Conservation (phyloP, 2,797 vertebrate species). For the Ciconia nigra region DNA sequence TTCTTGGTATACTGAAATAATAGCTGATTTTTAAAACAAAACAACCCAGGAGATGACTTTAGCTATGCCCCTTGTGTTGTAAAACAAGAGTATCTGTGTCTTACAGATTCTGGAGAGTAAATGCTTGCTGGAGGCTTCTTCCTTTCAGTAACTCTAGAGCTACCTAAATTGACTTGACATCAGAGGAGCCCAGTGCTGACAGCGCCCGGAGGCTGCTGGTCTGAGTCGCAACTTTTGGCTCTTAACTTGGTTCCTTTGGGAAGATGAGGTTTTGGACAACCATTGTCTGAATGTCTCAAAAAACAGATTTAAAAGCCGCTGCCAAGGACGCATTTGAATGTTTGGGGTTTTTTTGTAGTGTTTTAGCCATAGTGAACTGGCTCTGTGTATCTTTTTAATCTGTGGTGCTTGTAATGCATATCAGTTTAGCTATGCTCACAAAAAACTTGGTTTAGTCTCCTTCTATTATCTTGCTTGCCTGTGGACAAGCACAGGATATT, state of each 20-base stretch:
- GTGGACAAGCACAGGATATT: neutral
- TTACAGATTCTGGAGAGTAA: neutral
- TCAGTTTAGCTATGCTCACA: neutral
- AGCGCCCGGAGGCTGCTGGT: neutral
- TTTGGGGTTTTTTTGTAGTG: neutral
- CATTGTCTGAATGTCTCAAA: neutral
- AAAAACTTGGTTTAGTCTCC: neutral
- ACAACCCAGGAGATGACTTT: neutral
- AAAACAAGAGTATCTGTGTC: neutral
- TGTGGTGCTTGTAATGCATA: neutral
- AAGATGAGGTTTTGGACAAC: neutral
- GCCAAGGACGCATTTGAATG: neutral
- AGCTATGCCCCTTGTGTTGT: neutral
- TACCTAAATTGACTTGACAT: neutral
- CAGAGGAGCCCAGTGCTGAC: neutral
- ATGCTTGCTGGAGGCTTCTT: neutral
- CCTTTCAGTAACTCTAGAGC: neutral
- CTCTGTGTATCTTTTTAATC: neutral
- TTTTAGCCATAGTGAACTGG: neutral
- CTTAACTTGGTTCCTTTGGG: neutral
- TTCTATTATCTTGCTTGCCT: neutral
- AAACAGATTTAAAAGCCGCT: neutral
- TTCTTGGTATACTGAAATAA: neutral
- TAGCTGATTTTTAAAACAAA: neutral
- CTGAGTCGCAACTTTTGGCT: neutral